phyloP scores from a whole-genome alignment of 2,888 invertebrate genomes.

The Meiosimyza platycephala region DNA sequence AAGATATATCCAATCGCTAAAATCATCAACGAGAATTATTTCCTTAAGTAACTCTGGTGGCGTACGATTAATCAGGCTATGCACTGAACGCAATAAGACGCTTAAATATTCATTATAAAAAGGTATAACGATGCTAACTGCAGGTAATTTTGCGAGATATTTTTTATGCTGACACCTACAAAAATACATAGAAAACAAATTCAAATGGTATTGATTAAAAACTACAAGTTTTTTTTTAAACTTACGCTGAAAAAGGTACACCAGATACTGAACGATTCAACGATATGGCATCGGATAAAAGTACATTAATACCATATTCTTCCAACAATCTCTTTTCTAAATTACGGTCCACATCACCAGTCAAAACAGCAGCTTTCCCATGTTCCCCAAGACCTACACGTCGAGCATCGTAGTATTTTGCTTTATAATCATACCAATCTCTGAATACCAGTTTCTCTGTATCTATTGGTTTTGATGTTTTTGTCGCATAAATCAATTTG shows the following conservation, averaged over 20 bases:
- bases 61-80: slow-evolving; percentile 86
- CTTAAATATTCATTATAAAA: slow-evolving; percentile 95
- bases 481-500: too few species aligned
- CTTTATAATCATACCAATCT: slow-evolving; percentile 85
- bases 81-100: slow-evolving; percentile 83
- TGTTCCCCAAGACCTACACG: slow-evolving; percentile 80
- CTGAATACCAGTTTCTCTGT: slow-evolving; percentile 58
- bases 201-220: slow-evolving; percentile 60
- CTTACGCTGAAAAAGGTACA: slow-evolving; percentile 75
- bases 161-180: slow-evolving; percentile 58
- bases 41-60: slow-evolving; percentile 86
- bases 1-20: slow-evolving; percentile 81
- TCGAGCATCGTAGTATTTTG: slow-evolving; percentile 73
- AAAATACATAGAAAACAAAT: not conserved
- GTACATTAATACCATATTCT: slow-evolving; percentile 94
- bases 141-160: slow-evolving; percentile 69
- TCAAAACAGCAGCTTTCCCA: slow-evolving; percentile 75
- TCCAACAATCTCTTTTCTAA: slow-evolving; percentile 75
- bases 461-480: too few species aligned
- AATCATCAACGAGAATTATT: slow-evolving; percentile 91
- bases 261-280: slow-evolving; percentile 86
- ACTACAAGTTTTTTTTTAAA: slow-evolving; percentile 65
- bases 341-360: slow-evolving; percentile 73
- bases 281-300: slow-evolving; percentile 90
- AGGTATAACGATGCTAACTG: slow-evolving; percentile 89